phyloP scores from a whole-genome alignment of 2,797 vertebrate genomes.

The Lutjanus campechanus region DNA sequence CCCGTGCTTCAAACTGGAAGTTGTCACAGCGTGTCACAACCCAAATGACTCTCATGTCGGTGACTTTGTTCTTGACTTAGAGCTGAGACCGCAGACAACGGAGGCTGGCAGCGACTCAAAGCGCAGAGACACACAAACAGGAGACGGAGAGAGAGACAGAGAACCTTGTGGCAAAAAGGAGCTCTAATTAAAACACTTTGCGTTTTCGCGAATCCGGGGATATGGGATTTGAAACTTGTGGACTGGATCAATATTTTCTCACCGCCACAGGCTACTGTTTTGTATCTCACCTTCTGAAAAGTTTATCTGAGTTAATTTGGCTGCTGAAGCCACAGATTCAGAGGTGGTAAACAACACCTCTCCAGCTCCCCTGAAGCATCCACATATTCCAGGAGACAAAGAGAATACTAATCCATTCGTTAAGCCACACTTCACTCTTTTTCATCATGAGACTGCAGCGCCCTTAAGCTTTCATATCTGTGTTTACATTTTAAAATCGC shows the following conservation, averaged over 20 bases:
- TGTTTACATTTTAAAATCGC: slow-evolving; percentile 33
- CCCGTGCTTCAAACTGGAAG: slow-evolving; percentile 14
- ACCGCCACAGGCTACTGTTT: slow-evolving; percentile 56
- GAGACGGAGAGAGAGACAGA: slow-evolving; percentile 1
- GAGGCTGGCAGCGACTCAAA: slow-evolving; percentile 59
- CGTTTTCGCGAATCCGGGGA: slow-evolving; percentile 38
- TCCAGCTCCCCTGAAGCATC: slow-evolving; percentile 42
- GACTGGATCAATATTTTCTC: slow-evolving; percentile 76
- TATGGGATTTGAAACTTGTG: slow-evolving; percentile 59
- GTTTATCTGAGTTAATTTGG: slow-evolving; percentile 73
- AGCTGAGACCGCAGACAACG: slow-evolving; percentile 54
- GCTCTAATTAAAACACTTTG: slow-evolving; percentile 75
- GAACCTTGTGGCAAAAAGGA: slow-evolving; percentile 54
- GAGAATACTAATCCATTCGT: slow-evolving; percentile 44
- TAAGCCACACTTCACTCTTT: slow-evolving; percentile 14
- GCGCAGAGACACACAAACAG: slow-evolving; percentile 12
- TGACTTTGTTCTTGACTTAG: slow-evolving; percentile 64
- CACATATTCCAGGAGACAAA: slow-evolving; percentile 41
- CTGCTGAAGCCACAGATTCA: slow-evolving; percentile 59
- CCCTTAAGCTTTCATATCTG: slow-evolving; percentile 37
- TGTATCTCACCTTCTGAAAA: slow-evolving; percentile 69
- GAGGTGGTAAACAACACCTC: slow-evolving; percentile 65
- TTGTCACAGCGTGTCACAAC: slow-evolving; percentile 24
- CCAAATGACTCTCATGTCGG: slow-evolving; percentile 50
- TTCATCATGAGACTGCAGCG: slow-evolving; percentile 6